Conservation (phyloP, 2,113 vertebrate genomes). For the Cinclus cinclus region DNA sequence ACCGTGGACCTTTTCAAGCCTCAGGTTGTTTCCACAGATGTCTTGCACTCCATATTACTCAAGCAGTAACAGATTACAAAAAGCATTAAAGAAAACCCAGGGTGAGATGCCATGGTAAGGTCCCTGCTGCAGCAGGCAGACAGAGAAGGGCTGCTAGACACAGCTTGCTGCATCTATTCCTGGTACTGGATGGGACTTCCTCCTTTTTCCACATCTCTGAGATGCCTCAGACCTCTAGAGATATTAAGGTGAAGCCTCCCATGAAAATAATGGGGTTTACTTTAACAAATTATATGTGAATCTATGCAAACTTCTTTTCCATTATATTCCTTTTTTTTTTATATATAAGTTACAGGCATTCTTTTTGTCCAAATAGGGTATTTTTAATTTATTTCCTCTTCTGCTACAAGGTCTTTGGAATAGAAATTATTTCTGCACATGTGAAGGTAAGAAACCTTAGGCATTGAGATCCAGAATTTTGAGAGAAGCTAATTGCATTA, state of each 20-base stretch:
- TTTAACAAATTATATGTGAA: not conserved
- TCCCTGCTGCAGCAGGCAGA: not conserved
- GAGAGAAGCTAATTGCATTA: not conserved
- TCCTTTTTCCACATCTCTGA: not conserved
- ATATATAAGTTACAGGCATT: not conserved
- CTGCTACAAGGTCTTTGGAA: not conserved
- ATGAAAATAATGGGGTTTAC: not conserved
- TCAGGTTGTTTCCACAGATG: not conserved
- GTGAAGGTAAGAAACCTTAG: not conserved
- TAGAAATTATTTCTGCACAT: not conserved
- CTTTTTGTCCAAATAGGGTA: not conserved
- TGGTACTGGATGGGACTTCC: rapidly evolving
- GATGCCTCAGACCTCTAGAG: not conserved
- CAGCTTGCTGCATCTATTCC: not conserved
- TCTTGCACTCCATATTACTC: not conserved
- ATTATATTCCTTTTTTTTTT: not conserved
- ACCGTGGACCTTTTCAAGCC: not conserved
- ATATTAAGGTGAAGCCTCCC: not conserved
- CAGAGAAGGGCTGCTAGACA: not conserved
- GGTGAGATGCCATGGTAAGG: not conserved
- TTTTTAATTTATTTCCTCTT: not conserved
- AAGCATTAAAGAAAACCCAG: not conserved
- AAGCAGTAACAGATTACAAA: not conserved
- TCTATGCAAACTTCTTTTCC: rapidly evolving
- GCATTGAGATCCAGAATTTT: not conserved